Base-by-base conservation (phyloP, 2,797 vertebrate genomes). In the Margarornis squamiger region DNA sequence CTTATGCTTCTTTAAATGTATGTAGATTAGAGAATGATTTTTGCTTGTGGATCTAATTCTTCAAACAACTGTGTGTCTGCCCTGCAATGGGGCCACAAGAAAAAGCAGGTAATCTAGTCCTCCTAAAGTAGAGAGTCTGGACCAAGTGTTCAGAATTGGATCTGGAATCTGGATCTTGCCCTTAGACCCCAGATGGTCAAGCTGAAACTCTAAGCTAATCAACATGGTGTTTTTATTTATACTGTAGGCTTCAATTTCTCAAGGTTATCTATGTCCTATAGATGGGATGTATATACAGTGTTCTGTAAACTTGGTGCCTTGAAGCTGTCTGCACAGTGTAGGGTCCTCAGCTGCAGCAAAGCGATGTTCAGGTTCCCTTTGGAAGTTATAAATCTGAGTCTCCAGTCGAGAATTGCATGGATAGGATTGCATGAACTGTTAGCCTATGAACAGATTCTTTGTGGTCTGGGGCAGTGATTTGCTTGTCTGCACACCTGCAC, bases 401-500 rank as follows among this genome's bases (percentile, higher is more conserved):
- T 67, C 3, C 27, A 51, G 43, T 3, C 0, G 1, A 58, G 51
- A 48, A 58, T 27, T 66, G 62, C 20, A 3, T 51, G 19, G 10
- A 26, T 26, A 26, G 38, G 16, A 8, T 29, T 67, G 58, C 46
- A 27, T 14, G 26, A 41, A 14, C 48, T 51, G 38, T 78, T 58
- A 43, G 58, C 17, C 49, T 84, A 3, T 32, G 38, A 73, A 62
- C n/a, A 65, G 62, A 66, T 66, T 62, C 43, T 61, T 67, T 84
- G 77, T 63, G 77, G 54, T 85, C 36, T 92, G 66, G 20, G 57
- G 27, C 41, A 84, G 86, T 14, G 39, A 9, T 74, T 88, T 88
- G 49, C 77, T 86, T 72, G 61, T 93, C 77, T 81, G 49, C 77
- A 61, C 41, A 21, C 54, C 88, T 68, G 55, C 30, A 23, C 70